Conservation (phyloP, 1,140 invertebrate genomes). For the Eumaeus atala region DNA sequence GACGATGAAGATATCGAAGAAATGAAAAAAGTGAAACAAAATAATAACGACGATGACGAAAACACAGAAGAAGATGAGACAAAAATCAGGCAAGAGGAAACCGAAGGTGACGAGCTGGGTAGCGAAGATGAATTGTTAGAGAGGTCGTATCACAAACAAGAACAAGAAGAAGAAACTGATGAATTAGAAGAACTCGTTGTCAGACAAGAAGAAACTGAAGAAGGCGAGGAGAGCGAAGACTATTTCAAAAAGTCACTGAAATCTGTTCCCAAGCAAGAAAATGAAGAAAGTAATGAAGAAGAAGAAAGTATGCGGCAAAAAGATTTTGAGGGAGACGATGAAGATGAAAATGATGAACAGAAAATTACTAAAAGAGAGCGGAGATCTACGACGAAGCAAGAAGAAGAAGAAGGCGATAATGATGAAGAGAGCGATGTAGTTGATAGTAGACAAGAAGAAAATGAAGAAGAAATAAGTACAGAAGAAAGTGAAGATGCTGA, state of each 20-base stretch:
- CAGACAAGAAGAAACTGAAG: slow-evolving; percentile 21
- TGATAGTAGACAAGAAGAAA: slow-evolving; percentile 14
- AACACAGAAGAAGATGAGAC: slow-evolving; percentile 14
- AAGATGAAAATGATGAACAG: slow-evolving; percentile 9
- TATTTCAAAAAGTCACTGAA: slow-evolving; percentile 21
- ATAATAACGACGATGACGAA: slow-evolving; percentile 18
- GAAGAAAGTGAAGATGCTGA: slow-evolving; percentile 15
- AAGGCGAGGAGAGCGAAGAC: slow-evolving; percentile 21
- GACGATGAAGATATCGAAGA: slow-evolving; percentile 12
- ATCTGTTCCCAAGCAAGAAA: slow-evolving; percentile 21
- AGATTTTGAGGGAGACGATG: slow-evolving; percentile 17
- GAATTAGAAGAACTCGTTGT: slow-evolving; percentile 8
- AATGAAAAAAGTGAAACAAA: slow-evolving; percentile 15
- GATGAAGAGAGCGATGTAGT: slow-evolving; percentile 23
- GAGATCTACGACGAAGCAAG: slow-evolving; percentile 12
- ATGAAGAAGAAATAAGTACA: slow-evolving; percentile 10
- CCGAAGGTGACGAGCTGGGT: slow-evolving; percentile 19
- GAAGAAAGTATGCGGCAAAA: slow-evolving; percentile 25
- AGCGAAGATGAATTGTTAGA: slow-evolving; percentile 22
- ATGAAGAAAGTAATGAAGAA: slow-evolving; percentile 24
- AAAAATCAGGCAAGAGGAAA: slow-evolving; percentile 18
- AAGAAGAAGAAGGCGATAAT: slow-evolving; percentile 18
- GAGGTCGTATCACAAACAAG: slow-evolving; percentile 21
- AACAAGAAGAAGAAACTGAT: slow-evolving; percentile 22
- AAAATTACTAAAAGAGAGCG: slow-evolving; percentile 1